Percentiles rank a stretch among this genome's conserved stretches.
phyloP scores from a whole-genome alignment of 2,113 vertebrate genomes.

The Chrysemys picta region DNA sequence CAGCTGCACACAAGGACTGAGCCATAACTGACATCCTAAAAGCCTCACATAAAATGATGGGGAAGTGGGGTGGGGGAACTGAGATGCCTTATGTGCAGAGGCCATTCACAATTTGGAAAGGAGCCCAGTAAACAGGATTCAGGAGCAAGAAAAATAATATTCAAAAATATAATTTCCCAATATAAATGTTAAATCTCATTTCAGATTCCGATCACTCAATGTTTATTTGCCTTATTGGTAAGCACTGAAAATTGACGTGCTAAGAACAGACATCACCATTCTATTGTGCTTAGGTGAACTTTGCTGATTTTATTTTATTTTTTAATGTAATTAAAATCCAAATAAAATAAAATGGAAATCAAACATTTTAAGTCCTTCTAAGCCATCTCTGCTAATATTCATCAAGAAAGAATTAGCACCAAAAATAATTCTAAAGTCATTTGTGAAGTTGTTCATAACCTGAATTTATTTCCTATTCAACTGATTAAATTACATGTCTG shows the following conservation, averaged over 20 bases:
- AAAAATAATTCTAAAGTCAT: slow-evolving; percentile 74
- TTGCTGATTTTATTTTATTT: slow-evolving; percentile 56
- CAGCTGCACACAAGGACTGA: background rate
- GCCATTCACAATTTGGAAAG: background rate
- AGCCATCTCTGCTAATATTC: slow-evolving; percentile 62
- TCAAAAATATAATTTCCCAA: background rate
- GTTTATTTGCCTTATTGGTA: slow-evolving; percentile 6
- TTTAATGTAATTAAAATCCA: slow-evolving; percentile 44
- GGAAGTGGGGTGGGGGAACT: background rate
- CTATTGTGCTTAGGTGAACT: slow-evolving; percentile 46
- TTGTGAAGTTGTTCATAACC: slow-evolving; percentile 79
- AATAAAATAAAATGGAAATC: slow-evolving; percentile 68
- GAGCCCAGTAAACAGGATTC: background rate
- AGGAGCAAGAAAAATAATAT: background rate
- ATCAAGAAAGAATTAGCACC: slow-evolving; percentile 72
- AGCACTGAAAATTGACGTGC: slow-evolving; percentile 1
- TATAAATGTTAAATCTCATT: background rate
- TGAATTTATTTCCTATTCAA: slow-evolving; percentile 83
- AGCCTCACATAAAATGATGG: background rate
- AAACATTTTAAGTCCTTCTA: slow-evolving; percentile 66
- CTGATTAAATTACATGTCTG: slow-evolving; percentile 92
- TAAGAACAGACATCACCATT: slow-evolving; percentile 52
- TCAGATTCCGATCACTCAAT: slow-evolving; percentile 2
- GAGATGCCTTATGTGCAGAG: background rate
- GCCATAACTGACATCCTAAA: background rate